These are phyloP conservation scores for Coracopsis vasa DNA, from an alignment of 2,113 vertebrate species.

Conservation along the genomic window DNA sequence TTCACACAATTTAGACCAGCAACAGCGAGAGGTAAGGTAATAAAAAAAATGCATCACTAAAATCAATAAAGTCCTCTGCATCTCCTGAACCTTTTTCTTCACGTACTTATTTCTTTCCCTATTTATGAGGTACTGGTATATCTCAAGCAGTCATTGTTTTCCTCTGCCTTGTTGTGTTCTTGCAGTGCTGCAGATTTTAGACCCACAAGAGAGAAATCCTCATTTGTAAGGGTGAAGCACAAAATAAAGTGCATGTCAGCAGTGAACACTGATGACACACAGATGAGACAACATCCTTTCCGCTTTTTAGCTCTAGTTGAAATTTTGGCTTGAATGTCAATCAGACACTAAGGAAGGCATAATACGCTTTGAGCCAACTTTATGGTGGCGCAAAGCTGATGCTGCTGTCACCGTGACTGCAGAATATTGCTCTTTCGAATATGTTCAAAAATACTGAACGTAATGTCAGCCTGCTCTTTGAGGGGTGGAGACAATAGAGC, in stretches of 20 bases:
- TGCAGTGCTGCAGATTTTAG: background rate
- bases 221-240: background rate
- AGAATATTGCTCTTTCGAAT: background rate
- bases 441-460: background rate
- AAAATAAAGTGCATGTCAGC: background rate
- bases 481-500: background rate
- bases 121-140: fast-evolving
- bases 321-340: background rate
- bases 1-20: conserved; percentile 85
- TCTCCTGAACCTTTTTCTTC: background rate
- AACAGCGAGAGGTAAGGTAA: conserved; percentile 87
- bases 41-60: background rate
- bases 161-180: background rate
- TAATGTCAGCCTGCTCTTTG: background rate
- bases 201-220: background rate
- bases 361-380: background rate
- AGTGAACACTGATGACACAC: background rate
- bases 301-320: background rate
- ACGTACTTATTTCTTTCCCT: background rate
- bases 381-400: background rate
- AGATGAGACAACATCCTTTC: background rate
- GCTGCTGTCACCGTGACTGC: background rate
- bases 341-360: background rate
- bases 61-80: background rate
- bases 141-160: background rate